These are phyloP conservation scores for Macrochelys suwanniensis DNA, from an alignment of 2,797 vertebrate genomes.

Conservation along the genomic window DNA sequence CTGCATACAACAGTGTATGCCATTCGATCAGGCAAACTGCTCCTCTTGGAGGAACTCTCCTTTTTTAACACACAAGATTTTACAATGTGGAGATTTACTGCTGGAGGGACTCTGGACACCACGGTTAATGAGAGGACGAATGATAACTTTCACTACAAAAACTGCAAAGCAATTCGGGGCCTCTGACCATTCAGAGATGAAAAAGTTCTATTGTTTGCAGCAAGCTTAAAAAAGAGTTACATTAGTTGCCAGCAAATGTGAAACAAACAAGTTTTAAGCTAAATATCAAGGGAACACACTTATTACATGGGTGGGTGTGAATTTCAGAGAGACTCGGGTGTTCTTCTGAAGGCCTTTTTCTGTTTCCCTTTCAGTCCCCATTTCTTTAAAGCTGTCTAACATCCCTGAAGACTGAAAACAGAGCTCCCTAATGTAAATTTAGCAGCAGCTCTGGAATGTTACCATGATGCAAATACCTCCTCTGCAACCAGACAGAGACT, in stretches of 20 bases:
- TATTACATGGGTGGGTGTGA: background rate
- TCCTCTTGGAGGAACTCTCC: background rate
- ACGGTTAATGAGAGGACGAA: background rate
- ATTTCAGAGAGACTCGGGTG: background rate
- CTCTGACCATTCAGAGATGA: slow-evolving; percentile 2
- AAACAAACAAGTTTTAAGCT: background rate
- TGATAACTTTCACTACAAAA: background rate
- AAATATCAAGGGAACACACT: background rate
- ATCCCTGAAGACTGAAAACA: slow-evolving; percentile 62
- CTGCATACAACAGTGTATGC: background rate
- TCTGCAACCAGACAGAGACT: slow-evolving; percentile 44
- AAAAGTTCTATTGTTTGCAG: background rate
- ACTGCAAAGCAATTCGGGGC: background rate
- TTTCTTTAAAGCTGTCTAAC: slow-evolving; percentile 60
- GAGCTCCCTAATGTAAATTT: slow-evolving; percentile 39
- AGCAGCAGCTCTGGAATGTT: slow-evolving; percentile 55
- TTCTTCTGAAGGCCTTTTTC: background rate
- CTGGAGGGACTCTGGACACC: background rate
- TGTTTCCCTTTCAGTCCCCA: slow-evolving; percentile 9
- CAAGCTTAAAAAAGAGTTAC: background rate
- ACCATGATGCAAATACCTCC: slow-evolving; percentile 50
- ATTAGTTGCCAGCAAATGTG: background rate
- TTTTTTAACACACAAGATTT: background rate
- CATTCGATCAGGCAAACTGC: background rate
- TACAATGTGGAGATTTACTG: background rate